These are phyloP conservation scores for Borostomias antarcticus DNA, from an alignment of 2,797 vertebrate species.

Conservation along the genomic window DNA sequence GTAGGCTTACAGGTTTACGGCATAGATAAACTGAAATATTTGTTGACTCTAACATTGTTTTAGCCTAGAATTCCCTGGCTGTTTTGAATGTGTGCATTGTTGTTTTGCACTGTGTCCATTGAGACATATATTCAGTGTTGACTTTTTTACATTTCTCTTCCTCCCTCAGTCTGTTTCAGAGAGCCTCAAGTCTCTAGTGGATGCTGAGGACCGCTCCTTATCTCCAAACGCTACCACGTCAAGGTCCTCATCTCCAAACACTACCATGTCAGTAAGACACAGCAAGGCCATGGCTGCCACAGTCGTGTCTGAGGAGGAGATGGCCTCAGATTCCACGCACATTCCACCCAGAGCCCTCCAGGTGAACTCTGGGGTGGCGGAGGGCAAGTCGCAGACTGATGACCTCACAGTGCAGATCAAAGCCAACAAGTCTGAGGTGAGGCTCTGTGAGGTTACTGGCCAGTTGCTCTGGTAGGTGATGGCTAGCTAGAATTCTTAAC, in stretches of 20 bases:
- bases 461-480: slow-evolving; percentile 56
- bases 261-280: slow-evolving; percentile 36
- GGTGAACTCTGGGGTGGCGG: slow-evolving; percentile 43
- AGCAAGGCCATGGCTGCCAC: slow-evolving; percentile 64
- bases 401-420: slow-evolving; percentile 92
- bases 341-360: slow-evolving; percentile 20
- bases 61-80: too few relatives aligned
- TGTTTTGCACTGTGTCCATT: background rate
- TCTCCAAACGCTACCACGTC: slow-evolving; percentile 51
- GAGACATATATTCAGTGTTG: background rate
- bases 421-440: slow-evolving; percentile 95
- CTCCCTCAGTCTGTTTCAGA: slow-evolving; percentile 82
- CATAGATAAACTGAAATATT: background rate
- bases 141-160: slow-evolving; percentile 1
- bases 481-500: slow-evolving; percentile 34
- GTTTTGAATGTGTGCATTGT: background rate
- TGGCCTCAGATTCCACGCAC: slow-evolving; percentile 59
- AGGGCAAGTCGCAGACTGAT: slow-evolving; percentile 73
- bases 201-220: slow-evolving; percentile 33
- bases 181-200: slow-evolving; percentile 79
- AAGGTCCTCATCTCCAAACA: slow-evolving; percentile 51
- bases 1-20: slow-evolving; percentile 66
- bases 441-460: slow-evolving; percentile 29
- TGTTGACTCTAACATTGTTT: too few relatives aligned
- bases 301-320: slow-evolving; percentile 40